Percentiles rank a stretch among this genome's conserved stretches.
phyloP scores from a whole-genome alignment of 2,888 invertebrate genomes.

The Nemotelus pantherinus region DNA sequence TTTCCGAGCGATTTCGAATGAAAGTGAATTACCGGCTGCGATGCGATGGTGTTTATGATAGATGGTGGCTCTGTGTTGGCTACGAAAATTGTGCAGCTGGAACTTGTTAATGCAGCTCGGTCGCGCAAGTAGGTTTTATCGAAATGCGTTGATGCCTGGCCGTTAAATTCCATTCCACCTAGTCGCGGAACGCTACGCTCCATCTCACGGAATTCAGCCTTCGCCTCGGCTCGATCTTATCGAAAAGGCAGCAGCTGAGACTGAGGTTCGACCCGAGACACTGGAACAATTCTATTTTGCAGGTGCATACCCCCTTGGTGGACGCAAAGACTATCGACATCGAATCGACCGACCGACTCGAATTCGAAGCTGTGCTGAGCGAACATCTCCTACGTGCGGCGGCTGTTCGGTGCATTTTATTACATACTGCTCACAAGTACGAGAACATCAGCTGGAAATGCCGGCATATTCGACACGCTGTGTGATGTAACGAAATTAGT shows the following conservation, averaged over 20 bases:
- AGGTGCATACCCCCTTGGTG: background rate
- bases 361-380: background rate
- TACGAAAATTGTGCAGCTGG: conserved; percentile 17
- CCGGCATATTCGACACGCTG: conserved; percentile 28
- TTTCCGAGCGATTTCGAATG: conserved; percentile 27
- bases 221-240: background rate
- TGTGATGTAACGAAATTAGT: conserved; percentile 16
- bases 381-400: conserved; percentile 1
- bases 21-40: conserved; percentile 39
- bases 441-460: conserved; percentile 25
- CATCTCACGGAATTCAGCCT: too few relatives aligned
- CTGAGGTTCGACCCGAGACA: background rate
- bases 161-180: background rate
- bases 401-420: conserved; percentile 11
- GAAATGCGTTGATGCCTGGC: background rate
- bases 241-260: conserved; percentile 9
- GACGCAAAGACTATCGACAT: background rate
- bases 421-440: background rate
- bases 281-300: background rate
- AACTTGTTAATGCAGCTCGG: conserved; percentile 28
- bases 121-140: conserved; percentile 1
- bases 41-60: conserved; percentile 5
- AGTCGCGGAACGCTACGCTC: background rate
- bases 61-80: background rate
- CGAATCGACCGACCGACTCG: background rate